Conservation (phyloP, 1,140 invertebrate species). For the Asbolus verrucosus region DNA sequence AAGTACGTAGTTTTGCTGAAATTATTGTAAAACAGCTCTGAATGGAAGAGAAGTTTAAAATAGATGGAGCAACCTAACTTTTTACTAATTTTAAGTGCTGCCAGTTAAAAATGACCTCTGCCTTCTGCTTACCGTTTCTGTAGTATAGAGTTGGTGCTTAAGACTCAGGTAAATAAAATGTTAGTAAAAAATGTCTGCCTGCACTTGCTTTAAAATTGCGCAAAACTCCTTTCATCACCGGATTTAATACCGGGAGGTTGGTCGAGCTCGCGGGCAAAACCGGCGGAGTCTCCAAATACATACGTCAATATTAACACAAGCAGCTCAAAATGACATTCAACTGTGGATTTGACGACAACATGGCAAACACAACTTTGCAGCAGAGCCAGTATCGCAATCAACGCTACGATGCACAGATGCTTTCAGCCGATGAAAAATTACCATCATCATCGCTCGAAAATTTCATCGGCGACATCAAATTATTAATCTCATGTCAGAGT, state of each 20-base stretch:
- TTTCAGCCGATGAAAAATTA: conserved; percentile 25
- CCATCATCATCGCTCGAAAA: conserved; percentile 22
- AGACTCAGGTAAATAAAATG: neutral
- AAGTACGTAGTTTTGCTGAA: no score
- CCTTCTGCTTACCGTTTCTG: no score
- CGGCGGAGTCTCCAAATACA: conserved; percentile 53
- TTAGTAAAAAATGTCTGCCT: conserved; percentile 26
- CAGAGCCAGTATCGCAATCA: conserved; percentile 25
- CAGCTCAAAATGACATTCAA: conserved; percentile 57
- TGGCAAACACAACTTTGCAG: conserved; percentile 37
- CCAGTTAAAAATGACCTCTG: no score
- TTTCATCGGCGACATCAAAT: conserved; percentile 31
- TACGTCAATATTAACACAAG: conserved; percentile 59
- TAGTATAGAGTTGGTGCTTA: no score
- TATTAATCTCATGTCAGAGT: conserved; percentile 26
- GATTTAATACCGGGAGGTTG: conserved; percentile 52
- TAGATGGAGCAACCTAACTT: no score
- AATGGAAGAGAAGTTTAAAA: no score
- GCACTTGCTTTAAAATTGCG: conserved; percentile 39
- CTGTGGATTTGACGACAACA: conserved; percentile 45
- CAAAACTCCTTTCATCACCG: conserved; percentile 47
- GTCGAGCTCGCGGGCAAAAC: conserved; percentile 47
- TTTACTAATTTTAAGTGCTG: no score
- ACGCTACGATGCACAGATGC: conserved; percentile 21
- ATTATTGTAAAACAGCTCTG: no score